phyloP scores from a whole-genome alignment of 2,888 invertebrate genomes.

The Minunthozetes semirufus region DNA sequence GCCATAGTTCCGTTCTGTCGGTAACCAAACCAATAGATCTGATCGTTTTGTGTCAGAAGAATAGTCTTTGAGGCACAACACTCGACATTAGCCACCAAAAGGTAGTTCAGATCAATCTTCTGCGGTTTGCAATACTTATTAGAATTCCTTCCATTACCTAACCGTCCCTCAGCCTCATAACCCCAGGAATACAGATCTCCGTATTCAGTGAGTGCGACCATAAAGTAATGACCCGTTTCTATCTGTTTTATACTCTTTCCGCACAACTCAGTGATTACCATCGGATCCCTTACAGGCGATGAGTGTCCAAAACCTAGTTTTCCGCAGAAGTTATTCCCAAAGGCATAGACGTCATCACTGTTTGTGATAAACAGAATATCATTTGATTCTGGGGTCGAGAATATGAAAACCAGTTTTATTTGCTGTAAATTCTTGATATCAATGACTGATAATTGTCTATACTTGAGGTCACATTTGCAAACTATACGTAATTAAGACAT shows the following conservation, averaged over 20 bases:
- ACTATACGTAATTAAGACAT: not conserved
- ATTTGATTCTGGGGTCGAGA: not conserved
- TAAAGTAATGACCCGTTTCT: not conserved
- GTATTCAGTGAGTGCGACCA: not conserved
- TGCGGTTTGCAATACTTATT: not conserved
- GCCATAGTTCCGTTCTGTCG: no score
- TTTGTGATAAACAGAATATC: slow-evolving; percentile 24
- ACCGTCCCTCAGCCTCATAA: not conserved
- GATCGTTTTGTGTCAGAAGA: no score
- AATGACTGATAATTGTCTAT: not conserved
- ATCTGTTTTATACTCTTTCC: not conserved
- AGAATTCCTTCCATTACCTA: slow-evolving; percentile 9
- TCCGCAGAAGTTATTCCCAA: slow-evolving; percentile 10
- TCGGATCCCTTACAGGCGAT: not conserved
- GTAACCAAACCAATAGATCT: no score
- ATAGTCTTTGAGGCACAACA: not conserved
- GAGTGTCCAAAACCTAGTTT: slow-evolving; percentile 11
- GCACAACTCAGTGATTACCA: slow-evolving; percentile 13
- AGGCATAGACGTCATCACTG: slow-evolving; percentile 15
- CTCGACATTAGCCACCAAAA: not conserved
- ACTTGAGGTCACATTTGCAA: not conserved
- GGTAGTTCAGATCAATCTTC: not conserved
- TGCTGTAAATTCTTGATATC: not conserved
- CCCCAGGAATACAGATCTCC: slow-evolving; percentile 24
- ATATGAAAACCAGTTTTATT: not conserved